Base-by-base conservation (phyloP, 1,140 invertebrate genomes). In the Venturia canescens region DNA sequence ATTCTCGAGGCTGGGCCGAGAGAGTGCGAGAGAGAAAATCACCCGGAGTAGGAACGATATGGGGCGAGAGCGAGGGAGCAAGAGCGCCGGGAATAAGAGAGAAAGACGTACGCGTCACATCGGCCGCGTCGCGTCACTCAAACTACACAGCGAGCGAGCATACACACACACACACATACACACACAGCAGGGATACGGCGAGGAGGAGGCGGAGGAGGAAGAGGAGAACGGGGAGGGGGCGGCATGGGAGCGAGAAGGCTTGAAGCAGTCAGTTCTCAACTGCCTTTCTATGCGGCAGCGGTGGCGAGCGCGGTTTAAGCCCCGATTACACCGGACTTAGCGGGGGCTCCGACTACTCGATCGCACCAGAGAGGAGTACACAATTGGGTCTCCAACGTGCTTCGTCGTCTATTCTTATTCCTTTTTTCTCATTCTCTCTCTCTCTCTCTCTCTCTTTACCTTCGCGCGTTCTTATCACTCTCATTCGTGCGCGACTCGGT, bases 261-360 rank as follows among this genome's bases (percentile, higher is more conserved):
- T 77, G 79, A 79, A 79, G 83, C 87, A 91, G 90, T 92, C 85
- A 91, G 92, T 86, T 93, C 94, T 81, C 93, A 94, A 89, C 90
- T 95, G 83, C 86, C 90, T 90, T 89, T 89, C 90, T 87, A 88
- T 85, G 89, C 90, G 90, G 89, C 86, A 88, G 87, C 87, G 84
- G 83, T 87, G 85, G 82, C 85, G 84, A 85, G 85, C 86, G 83
- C 85, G 88, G 84, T 84, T 84, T 85, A 87, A 87, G 84, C 83
- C 86, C 84, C 85, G 85, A 89, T 89, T 88, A 88, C 85, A 80
- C 86, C 84, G 86, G 87, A 87, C 84, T 88, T 85, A 84, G 84
- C 87, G 27, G 23, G 86, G 87, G 80, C 88, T 86, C 82, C 81
- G 70, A 80, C 84, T 74, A 80, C 84, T 74, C 23, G 15, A 74